These are phyloP conservation scores for Sapajus apella DNA, from an alignment of 2,113 vertebrate genomes.

Conservation along the genomic window DNA sequence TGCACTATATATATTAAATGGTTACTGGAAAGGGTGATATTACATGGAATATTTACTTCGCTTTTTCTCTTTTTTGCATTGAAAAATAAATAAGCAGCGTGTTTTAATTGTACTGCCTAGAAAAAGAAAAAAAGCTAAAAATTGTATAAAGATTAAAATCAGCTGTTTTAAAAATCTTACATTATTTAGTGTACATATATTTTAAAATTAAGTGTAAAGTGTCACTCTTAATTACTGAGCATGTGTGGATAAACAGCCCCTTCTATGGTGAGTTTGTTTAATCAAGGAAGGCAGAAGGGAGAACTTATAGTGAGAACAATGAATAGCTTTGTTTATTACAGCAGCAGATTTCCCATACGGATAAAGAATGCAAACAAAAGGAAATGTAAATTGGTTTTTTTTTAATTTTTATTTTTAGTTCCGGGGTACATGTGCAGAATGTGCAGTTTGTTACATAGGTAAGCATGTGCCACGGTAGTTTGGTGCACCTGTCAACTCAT, in stretches of 20 bases:
- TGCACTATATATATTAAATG: too few relatives aligned
- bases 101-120: too few relatives aligned
- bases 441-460: too few relatives aligned
- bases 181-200: background rate
- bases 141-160: background rate
- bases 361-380: background rate
- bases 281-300: background rate
- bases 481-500: too few relatives aligned
- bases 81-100: too few relatives aligned
- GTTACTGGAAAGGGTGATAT: too few relatives aligned
- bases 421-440: too few relatives aligned
- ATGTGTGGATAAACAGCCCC: background rate
- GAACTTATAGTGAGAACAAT: background rate
- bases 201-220: background rate
- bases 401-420: too few relatives aligned
- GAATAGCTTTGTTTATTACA: background rate
- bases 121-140: background rate
- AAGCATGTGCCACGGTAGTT: too few relatives aligned
- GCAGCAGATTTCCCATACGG: background rate
- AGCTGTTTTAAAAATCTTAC: background rate
- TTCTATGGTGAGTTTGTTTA: background rate
- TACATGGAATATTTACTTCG: too few relatives aligned
- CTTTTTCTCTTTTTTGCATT: too few relatives aligned
- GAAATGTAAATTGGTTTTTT: background rate
- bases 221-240: background rate